Evolutionary conservation across 2,797 vertebrate species (phyloP).

Genomic region (Gallirallus australis): DNA sequence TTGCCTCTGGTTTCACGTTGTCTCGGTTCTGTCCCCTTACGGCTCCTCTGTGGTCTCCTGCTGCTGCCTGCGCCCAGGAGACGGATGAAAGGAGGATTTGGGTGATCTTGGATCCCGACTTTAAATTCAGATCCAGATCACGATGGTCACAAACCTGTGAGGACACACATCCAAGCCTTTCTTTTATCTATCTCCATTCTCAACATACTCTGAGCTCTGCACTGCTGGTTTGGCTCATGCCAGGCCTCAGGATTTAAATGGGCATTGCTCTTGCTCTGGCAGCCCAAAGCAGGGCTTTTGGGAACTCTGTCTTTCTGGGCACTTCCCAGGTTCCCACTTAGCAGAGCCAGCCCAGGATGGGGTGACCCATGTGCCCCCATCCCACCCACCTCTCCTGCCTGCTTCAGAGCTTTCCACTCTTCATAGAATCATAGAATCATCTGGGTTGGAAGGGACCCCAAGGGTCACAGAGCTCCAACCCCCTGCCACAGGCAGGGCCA

Average conservation of each 20-base stretch:
- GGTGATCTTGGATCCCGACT: background rate
- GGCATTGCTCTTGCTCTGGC: too few species aligned
- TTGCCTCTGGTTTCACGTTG: background rate
- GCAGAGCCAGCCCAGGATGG: background rate
- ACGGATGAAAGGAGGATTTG: background rate
- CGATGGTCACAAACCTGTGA: background rate
- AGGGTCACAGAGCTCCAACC: too few species aligned
- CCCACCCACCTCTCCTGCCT: background rate
- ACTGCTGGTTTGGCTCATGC: background rate
- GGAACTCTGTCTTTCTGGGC: background rate
- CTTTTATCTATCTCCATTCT: background rate
- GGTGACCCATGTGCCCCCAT: background rate
- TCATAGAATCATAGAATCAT: too few species aligned
- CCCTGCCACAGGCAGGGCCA: too few species aligned
- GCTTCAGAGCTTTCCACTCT: background rate
- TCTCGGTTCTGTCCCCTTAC: accelerated
- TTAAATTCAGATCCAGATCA: background rate
- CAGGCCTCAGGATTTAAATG: background rate
- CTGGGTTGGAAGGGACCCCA: too few species aligned
- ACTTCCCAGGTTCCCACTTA: background rate
- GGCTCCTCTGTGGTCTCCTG: background rate
- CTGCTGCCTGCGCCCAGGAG: accelerated
- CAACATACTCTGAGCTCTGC: background rate
- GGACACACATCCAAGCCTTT: background rate
- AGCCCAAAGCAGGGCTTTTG: background rate